These are phyloP conservation scores for Nasonia vitripennis DNA, from an alignment of 1,140 invertebrate genomes.

Conservation along the genomic window DNA sequence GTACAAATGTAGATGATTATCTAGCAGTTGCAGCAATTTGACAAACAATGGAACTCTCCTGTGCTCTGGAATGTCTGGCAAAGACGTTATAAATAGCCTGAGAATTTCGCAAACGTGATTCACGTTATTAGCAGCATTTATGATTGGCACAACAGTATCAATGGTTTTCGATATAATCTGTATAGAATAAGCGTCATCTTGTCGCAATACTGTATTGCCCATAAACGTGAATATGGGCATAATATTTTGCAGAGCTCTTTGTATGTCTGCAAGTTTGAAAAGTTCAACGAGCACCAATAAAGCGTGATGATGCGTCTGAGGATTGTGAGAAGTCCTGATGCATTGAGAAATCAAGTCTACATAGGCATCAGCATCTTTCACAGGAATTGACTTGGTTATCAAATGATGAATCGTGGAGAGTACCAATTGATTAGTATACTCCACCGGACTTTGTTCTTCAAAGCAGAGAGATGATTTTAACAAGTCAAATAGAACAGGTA, in stretches of 20 bases:
- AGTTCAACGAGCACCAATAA: constrained; percentile 82
- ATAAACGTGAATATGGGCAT: constrained; percentile 98
- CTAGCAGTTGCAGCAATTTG: constrained; percentile 85
- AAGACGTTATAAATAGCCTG: constrained; percentile 91
- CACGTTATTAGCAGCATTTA: constrained; percentile 78
- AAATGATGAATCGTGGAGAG: constrained; percentile 86
- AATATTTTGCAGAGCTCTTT: constrained; percentile 91
- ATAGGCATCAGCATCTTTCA: constrained; percentile 79
- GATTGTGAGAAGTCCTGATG: constrained; percentile 91
- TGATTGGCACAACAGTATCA: constrained; percentile 91
- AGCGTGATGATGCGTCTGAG: constrained; percentile 95
- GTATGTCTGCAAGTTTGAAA: constrained; percentile 79
- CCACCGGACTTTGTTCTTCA: constrained; percentile 88
- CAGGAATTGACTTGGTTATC: constrained; percentile 63
- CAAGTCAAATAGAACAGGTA: constrained; percentile 87
- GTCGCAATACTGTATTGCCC: constrained; percentile 90
- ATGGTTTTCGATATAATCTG: constrained; percentile 94
- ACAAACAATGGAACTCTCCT: constrained; percentile 86
- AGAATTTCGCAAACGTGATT: constrained; percentile 79
- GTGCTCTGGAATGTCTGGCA: constrained; percentile 93
- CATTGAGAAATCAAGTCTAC: constrained; percentile 91
- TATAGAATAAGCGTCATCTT: constrained; percentile 95
- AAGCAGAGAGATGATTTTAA: constrained; percentile 86
- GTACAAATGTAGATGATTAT: constrained; percentile 86
- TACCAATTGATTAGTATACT: constrained; percentile 92